Base-by-base conservation (phyloP, 2,888 invertebrate species). In the Drosophila lutescens region DNA sequence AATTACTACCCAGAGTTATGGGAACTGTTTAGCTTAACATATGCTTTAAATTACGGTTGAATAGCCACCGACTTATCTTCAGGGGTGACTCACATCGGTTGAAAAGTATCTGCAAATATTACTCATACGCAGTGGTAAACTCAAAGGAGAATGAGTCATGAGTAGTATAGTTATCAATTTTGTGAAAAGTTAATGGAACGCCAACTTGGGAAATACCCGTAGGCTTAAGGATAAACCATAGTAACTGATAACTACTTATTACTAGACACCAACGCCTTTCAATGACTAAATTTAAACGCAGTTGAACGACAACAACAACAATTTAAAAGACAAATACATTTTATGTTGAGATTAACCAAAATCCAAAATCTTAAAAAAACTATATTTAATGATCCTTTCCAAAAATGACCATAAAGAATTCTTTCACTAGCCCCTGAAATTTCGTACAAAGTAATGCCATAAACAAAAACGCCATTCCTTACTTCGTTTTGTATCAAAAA, bases 401-500 rank as follows among this genome's bases (percentile, higher is more conserved):
- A 7, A 26, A 26, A 26, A 26, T 26, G 6, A 1, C 7, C 26
- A 26, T 26, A 4, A 26, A 26, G 1, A 2, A 20, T 20, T 20
- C 2, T 26, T 26, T 26, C 4, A 26, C 26, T 6, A 26, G 4
- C 2, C 0, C 6, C 26, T 4, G 26, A 26, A 26, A 6, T 4
- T 26, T 26, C 4, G 9, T 34, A 10, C 12, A 1, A 10, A 34
- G 0, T 10, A 15, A 6, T 17, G 9, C 17, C 26, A 9, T 6
- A 30, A 30, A 32, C 17, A 47, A 47, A 44, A 46, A 12, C 9
- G 12, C 3, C 10, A 38, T 46, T 12, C 1, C 2, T 15, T 30
- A 0, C 2, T 32, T 36, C 8, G 56, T 54, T 82, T 76, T 80
- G 30, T 76, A 84, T 80, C 84, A 86, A 76, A 81, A 82, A 87